Conservation (phyloP, 1,140 invertebrate genomes). For the Delia radicum region DNA sequence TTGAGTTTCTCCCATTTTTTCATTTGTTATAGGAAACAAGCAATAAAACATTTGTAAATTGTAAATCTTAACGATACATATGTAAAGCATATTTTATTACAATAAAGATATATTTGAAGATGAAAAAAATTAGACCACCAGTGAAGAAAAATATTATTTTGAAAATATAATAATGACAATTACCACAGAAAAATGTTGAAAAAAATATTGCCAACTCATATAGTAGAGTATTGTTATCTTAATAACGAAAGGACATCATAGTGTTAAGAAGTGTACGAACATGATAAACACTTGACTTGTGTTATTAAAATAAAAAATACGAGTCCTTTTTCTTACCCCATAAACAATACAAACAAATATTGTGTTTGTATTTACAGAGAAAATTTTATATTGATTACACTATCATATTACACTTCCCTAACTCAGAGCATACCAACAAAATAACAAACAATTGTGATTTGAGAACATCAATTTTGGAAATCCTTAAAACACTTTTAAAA, state of each 20-base stretch:
- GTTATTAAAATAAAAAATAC: not conserved
- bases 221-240: not conserved
- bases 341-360: not conserved
- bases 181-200: not conserved
- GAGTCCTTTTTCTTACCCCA: not conserved
- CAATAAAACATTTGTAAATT: not conserved
- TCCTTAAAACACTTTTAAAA: slow-evolving; percentile 10
- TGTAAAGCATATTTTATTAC: not conserved
- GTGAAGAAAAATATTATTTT: not conserved
- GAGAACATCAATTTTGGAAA: too few relatives aligned
- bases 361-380: not conserved
- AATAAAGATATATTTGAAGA: not conserved
- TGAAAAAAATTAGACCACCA: not conserved
- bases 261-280: not conserved
- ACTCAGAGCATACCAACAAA: too few relatives aligned
- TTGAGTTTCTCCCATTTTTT: not conserved
- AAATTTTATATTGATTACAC: not conserved
- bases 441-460: too few relatives aligned
- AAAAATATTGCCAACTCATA: not conserved
- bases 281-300: not conserved
- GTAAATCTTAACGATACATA: not conserved
- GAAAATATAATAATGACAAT: not conserved
- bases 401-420: not conserved
- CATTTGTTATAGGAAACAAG: not conserved
- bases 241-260: not conserved